These are phyloP conservation scores for Karalla daura DNA, from an alignment of 2,797 vertebrate genomes.

Conservation along the genomic window DNA sequence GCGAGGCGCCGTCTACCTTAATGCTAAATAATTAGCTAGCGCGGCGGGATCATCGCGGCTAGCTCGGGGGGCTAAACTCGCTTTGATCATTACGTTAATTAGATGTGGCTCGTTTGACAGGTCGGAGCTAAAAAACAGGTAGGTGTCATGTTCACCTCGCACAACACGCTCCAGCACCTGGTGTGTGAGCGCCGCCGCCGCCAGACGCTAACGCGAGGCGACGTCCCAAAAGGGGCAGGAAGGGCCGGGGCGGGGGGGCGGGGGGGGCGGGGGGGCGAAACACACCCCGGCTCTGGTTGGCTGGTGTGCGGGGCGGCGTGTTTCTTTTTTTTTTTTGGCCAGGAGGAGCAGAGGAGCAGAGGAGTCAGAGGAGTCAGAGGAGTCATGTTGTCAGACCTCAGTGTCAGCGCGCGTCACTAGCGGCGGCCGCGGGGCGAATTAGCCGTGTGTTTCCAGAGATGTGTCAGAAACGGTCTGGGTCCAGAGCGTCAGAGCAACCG, in stretches of 20 bases:
- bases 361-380: no score
- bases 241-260: conserved; percentile 42
- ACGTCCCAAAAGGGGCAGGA: conserved; percentile 75
- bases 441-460: conserved; percentile 80
- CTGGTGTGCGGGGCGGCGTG: conserved; percentile 67
- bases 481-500: conserved; percentile 75
- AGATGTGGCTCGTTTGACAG: conserved; percentile 86
- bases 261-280: conserved; percentile 45
- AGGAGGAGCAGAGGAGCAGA: no score
- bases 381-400: conserved; percentile 83
- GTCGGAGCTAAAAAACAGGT: conserved; percentile 84
- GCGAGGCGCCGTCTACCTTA: conserved; percentile 87
- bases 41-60: conserved; percentile 60
- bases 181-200: conserved; percentile 76
- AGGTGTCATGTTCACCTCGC: conserved; percentile 82
- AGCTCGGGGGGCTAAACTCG: conserved; percentile 81
- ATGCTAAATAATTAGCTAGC: conserved; percentile 88
- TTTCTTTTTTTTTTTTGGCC: conserved; percentile 71
- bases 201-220: conserved; percentile 80
- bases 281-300: conserved; percentile 66
- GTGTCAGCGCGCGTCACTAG: conserved; percentile 81
- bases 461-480: conserved; percentile 85
- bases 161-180: conserved; percentile 79
- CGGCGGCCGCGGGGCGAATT: conserved; percentile 80
- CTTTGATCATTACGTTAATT: conserved; percentile 89